Evolutionary conservation across 2,113 vertebrate genomes (phyloP), one percentile per base, ranked within the genome.

Genomic region (Calypte anna): DNA sequence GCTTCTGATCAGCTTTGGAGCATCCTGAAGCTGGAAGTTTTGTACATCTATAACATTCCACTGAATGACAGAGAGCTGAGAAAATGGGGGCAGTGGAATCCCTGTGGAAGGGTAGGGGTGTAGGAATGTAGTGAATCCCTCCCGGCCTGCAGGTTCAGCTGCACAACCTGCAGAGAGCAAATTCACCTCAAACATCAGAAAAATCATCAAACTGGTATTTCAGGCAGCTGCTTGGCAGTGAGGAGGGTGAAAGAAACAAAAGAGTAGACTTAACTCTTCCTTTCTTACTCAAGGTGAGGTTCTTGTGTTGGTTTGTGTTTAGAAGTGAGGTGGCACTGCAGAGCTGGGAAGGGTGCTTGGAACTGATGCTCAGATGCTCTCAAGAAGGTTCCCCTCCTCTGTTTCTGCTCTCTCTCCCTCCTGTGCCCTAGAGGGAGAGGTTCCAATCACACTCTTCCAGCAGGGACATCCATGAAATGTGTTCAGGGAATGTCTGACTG

Each of bases 311-410:
- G n/a, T 2, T 75, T 85, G 70, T 43, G 19, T 11, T 19, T 51
- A 38, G 25, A 15, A 55, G 38, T 0, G 3, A 18, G 28, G 16
- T 69, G 21, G 43, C 5, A 0, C 58, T 48, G 14, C 10, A 1
- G 19, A 66, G 20, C 64, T 85, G 44, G 28, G 62, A 87, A 59
- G 8, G 6, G 2, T 12, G 22, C 44, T 63, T 54, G 43, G n/a
- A 53, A 28, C 48, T 4, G 33, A 13, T 54, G 14, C 14, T 59
- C 12, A 64, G 9, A 30, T 28, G 28, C 24, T 64, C 14, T 6
- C 61, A 64, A 33, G 24, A 63, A 40, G 2, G 9, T 21, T 79
- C 10, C 27, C 9, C 12, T 14, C 8, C 24, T 64, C 70, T 9
- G 2, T 84, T 69, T 58, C n/a, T 64, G 5, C 67, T 68, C 22